These are phyloP conservation scores for Spheniscus mendiculus DNA, from an alignment of 2,113 vertebrate species.

Conservation along the genomic window DNA sequence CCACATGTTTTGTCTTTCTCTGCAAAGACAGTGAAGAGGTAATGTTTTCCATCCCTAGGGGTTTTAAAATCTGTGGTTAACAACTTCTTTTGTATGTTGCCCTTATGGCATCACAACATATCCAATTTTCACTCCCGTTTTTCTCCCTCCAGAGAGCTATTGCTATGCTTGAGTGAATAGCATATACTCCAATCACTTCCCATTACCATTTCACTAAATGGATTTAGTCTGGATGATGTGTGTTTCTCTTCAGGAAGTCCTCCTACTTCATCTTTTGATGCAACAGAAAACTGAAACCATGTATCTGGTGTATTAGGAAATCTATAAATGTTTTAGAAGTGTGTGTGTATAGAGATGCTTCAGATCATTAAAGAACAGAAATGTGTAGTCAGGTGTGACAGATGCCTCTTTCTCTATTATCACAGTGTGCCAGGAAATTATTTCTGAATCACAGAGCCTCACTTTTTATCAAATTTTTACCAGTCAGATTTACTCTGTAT, in stretches of 20 bases:
- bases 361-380: neutral
- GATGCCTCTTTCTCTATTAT: neutral
- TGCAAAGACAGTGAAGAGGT: neutral
- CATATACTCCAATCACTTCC: neutral
- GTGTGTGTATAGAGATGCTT: neutral
- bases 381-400: neutral
- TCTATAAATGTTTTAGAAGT: neutral
- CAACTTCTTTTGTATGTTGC: neutral
- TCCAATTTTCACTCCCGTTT: neutral
- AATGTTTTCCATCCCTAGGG: neutral
- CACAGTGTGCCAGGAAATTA: neutral
- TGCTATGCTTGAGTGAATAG: neutral
- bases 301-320: neutral
- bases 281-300: neutral
- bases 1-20: neutral
- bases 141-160: neutral
- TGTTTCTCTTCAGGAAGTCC: slow-evolving; percentile 1
- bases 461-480: neutral
- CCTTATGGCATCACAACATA: neutral
- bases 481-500: neutral
- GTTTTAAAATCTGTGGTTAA: neutral
- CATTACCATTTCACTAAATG: neutral
- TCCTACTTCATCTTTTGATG: neutral
- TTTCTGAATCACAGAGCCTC: neutral
- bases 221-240: neutral